Base-by-base conservation (phyloP, 2,797 vertebrate species). In the Neomorphus geoffroyi region DNA sequence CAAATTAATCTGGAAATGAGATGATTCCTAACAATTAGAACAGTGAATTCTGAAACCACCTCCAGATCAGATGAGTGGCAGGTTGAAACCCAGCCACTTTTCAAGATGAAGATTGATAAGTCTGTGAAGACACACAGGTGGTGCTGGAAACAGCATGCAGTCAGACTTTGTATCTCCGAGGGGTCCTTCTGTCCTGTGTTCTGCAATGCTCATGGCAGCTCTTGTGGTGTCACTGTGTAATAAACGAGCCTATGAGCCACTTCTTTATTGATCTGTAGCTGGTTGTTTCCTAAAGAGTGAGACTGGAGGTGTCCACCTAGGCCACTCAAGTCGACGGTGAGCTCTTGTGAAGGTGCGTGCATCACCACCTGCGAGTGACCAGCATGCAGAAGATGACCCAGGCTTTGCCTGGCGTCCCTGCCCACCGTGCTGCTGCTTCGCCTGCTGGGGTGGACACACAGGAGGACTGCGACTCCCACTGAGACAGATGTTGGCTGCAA, bases 21-120 rank as follows among this genome's bases (percentile, higher is more conserved):
- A 57, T 35, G 54, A 83, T 72, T 88, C 82, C 58, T 65, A 30
- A 33, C 54, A 84, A 92, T 79, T 80, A 93, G 54, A 65, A n/a
- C 1, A 79, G 62, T 15, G 51, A 86, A 74, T 72, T 75, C 70
- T 21, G 54, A 79, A 91, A 91, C 43, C 2, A 0, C 56, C 62
- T 80, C 89, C 78, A 37, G 35, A 82, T n/a, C 57, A 80, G 48
- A 79, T 0, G 0, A 80, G 45, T 0, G n/a, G 0, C 0, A 1
- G 87, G n/a, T 15, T 51, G 43, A 90, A 67, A 18, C 56, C 35
- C 27, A 30, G 72, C 6, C 39, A 48, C 58, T 30, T 64, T 85
- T 67, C 27, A 37, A 62, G 61, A 45, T 57, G 45, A 66, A 64
- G 35, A 33, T n/a, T 46, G 30, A 0, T 78, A 74, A 60, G 24